phyloP scores from a whole-genome alignment of 2,888 invertebrate genomes.

The Heliconius erato region DNA sequence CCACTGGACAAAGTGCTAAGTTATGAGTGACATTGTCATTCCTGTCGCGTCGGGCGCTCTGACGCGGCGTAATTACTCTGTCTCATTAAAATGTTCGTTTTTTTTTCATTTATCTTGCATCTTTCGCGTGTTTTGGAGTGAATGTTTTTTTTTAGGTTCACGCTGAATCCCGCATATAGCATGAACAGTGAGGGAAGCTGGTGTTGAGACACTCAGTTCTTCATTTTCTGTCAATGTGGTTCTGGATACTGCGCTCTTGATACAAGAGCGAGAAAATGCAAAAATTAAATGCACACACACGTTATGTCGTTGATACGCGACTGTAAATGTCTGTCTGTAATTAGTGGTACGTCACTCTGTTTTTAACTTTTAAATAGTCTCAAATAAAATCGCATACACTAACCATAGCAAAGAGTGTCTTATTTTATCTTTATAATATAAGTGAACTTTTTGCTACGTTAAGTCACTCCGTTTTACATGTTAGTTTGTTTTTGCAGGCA shows the following conservation, averaged over 20 bases:
- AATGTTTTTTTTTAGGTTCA: background rate
- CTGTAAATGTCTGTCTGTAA: background rate
- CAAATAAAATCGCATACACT: no score
- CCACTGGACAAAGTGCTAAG: constrained; percentile 45
- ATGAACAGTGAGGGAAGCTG: background rate
- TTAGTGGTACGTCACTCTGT: no score
- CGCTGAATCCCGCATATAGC: background rate
- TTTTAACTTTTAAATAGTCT: no score
- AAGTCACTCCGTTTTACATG: no score
- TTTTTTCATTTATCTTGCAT: constrained; percentile 28
- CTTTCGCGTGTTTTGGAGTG: background rate
- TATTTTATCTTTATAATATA: no score
- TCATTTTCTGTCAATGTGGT: background rate
- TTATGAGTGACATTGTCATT: constrained; percentile 37
- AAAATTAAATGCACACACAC: background rate
- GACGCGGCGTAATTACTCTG: constrained; percentile 49
- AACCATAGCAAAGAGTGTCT: no score
- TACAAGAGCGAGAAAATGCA: background rate
- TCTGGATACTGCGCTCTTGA: no score
- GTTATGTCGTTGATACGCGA: no score
- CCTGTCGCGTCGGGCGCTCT: constrained; percentile 37
- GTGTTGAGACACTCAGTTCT: background rate
- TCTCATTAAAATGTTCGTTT: constrained; percentile 44
- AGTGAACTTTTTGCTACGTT: no score
- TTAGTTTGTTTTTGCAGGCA: no score